Base-by-base conservation (phyloP, 2,113 vertebrate species). In the Passer montanus region DNA sequence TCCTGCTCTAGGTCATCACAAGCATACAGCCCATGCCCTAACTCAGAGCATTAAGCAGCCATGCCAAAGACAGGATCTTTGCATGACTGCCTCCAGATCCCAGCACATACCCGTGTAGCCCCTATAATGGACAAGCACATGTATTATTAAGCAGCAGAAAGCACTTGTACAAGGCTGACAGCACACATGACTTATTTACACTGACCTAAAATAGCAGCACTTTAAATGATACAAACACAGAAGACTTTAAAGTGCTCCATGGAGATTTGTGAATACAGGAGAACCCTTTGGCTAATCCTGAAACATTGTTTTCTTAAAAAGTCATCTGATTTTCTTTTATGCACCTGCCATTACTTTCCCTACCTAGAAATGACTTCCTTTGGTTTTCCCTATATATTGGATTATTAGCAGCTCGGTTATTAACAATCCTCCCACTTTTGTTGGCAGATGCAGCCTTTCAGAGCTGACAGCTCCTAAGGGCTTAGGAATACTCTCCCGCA, bases 101-200 rank as follows among this genome's bases (percentile, higher is more conserved):
- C 94, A 95, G 69, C 96, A 95, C 94, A n/a, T 56, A 81, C 83
- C 93, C 92, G 1, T 87, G 94, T 93, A 97, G 95, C 86, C 96
- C 97, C 98, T 98, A 96, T 98, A 98, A 98, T 98, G 98, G 98
- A 98, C 96, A 95, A 94, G 89, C 63, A 59, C 93, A 98, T 99
- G 94, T 97, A 98, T 98, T 98, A 98, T 98, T 98, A 96, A 98
- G 89, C 87, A 97, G 94, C 90, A 93, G 95, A 97, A 97, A 97
- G 97, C 94, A 97, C 96, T 97, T 95, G 97, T 95, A 95, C 96
- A 97, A 94, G 97, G 96, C 97, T 97, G 92, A 94, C 94, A 63
- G 96, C 95, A 92, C 92, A 95, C 96, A 97, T 97, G 96, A 97
- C 97, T 98, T 97, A 97, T 97, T 98, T 97, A 97, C 96, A 91